phyloP scores from a whole-genome alignment of 1,140 invertebrate species.

The Zaprionus davidi region DNA sequence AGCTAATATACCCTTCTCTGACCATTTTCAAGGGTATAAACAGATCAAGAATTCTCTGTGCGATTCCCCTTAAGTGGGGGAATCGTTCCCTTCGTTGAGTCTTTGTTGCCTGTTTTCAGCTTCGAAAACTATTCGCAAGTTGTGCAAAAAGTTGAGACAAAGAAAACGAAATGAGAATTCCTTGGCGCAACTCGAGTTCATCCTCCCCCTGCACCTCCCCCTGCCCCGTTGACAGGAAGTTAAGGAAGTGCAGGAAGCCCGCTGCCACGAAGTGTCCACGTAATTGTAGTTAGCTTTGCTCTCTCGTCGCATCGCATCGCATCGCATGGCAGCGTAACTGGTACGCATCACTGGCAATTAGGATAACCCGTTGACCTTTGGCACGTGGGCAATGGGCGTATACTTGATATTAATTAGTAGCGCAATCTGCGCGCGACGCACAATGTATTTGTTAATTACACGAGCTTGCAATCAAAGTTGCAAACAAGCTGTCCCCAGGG shows the following conservation, averaged over 20 bases:
- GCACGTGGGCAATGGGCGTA: conserved; percentile 30
- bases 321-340: neutral
- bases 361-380: conserved; percentile 19
- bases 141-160: conserved; percentile 35
- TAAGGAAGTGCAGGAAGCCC: conserved; percentile 5
- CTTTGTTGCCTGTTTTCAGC: neutral
- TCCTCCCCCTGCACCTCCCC: neutral
- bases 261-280: conserved; percentile 41
- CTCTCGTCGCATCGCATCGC: neutral
- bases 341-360: conserved; percentile 20
- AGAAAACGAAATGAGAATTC: conserved; percentile 55
- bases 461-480: conserved; percentile 53
- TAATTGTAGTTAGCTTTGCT: conserved; percentile 57
- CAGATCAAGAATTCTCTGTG: too few species aligned
- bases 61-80: neutral
- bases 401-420: conserved; percentile 60
- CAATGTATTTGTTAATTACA: conserved; percentile 45
- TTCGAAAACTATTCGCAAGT: conserved; percentile 23
- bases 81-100: neutral
- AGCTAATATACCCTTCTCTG: too few species aligned
- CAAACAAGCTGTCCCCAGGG: conserved; percentile 24
- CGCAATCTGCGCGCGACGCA: neutral
- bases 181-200: conserved; percentile 8
- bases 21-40: neutral
- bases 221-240: neutral